Base-by-base conservation (phyloP, 2,888 invertebrate species). In the Acanthoscelides obtectus region DNA sequence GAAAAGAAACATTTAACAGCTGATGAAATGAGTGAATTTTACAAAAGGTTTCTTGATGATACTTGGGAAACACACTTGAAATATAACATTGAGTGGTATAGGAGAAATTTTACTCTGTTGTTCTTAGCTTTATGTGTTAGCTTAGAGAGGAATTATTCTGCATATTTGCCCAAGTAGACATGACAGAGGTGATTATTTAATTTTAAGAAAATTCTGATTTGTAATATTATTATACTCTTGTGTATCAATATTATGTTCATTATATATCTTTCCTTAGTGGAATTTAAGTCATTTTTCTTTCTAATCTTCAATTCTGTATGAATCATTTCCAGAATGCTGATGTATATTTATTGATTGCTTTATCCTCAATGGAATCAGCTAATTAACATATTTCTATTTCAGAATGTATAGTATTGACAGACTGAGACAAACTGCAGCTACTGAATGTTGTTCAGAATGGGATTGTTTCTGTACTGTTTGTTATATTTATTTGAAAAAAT, bases 21-120 rank as follows among this genome's bases (percentile, higher is more conserved):
- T 0, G 94, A 95, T 85, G 93, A 94, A 85, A 93, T 96, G 93
- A 95, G 96, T 79, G 90, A 92, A 22, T 96, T 96, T 85, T 96
- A 96, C 82, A 95, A 94, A 86, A 85, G 89, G 69, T 96, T 96
- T 83, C 86, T 96, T 19, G 94, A 96, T 83, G 91, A 92, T 81
- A 94, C 96, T 83, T 93, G 93, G 91, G 89, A 88, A 77, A 84
- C 86, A 0, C 96, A 96, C 83, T 85, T 92, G 0, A 85, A 87
- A 72, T 96, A 96, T 82, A 96, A 96, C 81, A 86, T 91, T 70
- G 90, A 92, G 72, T 96, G 96, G 96, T 95, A 96, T 83, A 90
- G 89, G 79, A 92, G 89, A 81, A 96, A 96, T 86, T 85, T 93
- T 67, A 87, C 87, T 20, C 84, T 95, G 71, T 83, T 93, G 74